Conservation (phyloP, 2,113 vertebrate species). For the Dromaius novaehollandiae region DNA sequence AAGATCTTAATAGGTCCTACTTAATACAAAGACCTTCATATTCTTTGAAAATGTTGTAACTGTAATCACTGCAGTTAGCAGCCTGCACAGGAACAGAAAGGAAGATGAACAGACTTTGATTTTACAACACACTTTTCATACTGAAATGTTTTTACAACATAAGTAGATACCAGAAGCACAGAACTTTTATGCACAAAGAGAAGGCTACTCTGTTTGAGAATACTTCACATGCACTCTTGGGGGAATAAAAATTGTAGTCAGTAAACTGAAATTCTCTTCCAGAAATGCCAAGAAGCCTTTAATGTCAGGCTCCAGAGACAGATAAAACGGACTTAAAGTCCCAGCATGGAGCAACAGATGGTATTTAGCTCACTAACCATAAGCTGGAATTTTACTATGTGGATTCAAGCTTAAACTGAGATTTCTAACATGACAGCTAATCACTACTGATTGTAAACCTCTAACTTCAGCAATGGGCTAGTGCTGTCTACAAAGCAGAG, state of each 20-base stretch:
- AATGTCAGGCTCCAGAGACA: background rate
- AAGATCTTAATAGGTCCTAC: slow-evolving; percentile 46
- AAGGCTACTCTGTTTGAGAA: slow-evolving; percentile 4
- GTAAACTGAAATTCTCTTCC: slow-evolving; percentile 10
- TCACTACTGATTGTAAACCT: background rate
- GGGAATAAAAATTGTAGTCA: background rate
- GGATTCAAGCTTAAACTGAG: background rate
- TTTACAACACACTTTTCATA: slow-evolving; percentile 6
- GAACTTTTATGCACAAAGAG: background rate
- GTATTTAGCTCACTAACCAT: background rate
- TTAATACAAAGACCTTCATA: slow-evolving; percentile 41
- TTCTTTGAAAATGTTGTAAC: background rate
- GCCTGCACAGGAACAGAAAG: background rate
- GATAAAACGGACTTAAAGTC: background rate
- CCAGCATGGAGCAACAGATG: background rate
- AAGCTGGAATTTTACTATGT: background rate
- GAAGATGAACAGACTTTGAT: background rate
- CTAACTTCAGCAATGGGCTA: background rate
- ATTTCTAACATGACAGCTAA: background rate
- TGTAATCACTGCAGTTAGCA: background rate
- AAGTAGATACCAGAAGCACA: slow-evolving; percentile 26
- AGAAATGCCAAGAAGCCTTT: slow-evolving; percentile 15
- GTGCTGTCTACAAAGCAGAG: background rate
- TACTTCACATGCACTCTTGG: background rate
- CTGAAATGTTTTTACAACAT: slow-evolving; percentile 4